Evolutionary conservation across 2,888 invertebrate species (phyloP).

Genomic region (Cepaea hortensis): DNA sequence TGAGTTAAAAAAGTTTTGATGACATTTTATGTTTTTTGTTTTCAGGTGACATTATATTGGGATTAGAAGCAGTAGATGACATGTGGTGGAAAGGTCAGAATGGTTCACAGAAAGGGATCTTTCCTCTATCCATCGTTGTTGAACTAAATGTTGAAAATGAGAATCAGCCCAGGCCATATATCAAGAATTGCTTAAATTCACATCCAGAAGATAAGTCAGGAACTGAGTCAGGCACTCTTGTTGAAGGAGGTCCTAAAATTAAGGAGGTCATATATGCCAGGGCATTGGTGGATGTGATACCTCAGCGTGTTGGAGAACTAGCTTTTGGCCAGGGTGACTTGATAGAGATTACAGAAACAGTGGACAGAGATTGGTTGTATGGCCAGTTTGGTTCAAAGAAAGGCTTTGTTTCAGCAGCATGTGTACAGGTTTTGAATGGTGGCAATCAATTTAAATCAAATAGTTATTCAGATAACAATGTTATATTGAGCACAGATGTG

Average conservation of each 20-base stretch:
- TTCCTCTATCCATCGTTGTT: constrained; percentile 79
- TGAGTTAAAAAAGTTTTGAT: too few species aligned
- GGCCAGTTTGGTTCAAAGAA: constrained; percentile 75
- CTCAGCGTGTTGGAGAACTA: constrained; percentile 80
- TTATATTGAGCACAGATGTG: neutral
- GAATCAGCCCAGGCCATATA: constrained; percentile 15
- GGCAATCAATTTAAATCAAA: too few species aligned
- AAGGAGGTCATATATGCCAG: constrained; percentile 71
- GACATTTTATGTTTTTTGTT: constrained; percentile 37
- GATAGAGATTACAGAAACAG: constrained; percentile 78
- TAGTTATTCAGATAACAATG: neutral
- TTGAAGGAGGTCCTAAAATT: neutral
- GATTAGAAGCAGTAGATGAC: constrained; percentile 77
- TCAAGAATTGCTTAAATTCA: constrained; percentile 31
- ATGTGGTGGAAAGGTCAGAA: constrained; percentile 79
- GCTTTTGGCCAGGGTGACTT: constrained; percentile 79
- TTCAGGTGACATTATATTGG: constrained; percentile 78
- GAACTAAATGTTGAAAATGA: constrained; percentile 65
- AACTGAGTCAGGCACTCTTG: neutral
- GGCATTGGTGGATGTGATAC: constrained; percentile 78
- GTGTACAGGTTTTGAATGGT: constrained; percentile 77
- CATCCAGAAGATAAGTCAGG: constrained; percentile 27
- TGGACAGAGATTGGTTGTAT: constrained; percentile 78
- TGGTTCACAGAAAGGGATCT: constrained; percentile 77
- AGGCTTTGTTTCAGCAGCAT: constrained; percentile 80